These are phyloP conservation scores for Dolichotis patagonum DNA, from an alignment of 2,113 vertebrate species.

Conservation along the genomic window DNA sequence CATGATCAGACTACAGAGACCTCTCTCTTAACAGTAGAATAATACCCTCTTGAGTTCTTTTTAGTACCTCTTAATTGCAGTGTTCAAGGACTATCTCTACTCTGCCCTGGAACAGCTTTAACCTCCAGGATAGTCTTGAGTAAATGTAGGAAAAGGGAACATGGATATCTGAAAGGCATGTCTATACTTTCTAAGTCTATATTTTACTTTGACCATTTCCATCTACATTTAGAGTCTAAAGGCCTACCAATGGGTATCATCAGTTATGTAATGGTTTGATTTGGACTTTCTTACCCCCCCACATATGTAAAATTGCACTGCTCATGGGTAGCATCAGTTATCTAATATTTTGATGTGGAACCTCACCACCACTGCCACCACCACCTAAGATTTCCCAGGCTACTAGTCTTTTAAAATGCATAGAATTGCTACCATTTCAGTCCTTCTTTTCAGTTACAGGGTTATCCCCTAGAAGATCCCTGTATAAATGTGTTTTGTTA, in stretches of 20 bases:
- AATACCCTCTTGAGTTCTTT: background rate
- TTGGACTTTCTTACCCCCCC: background rate
- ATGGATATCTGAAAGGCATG: background rate
- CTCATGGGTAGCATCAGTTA: background rate
- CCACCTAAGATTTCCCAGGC: background rate
- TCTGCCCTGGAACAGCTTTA: background rate
- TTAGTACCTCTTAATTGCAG: background rate
- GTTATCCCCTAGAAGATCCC: background rate
- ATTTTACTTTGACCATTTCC: background rate
- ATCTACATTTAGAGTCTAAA: background rate
- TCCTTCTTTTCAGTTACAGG: background rate
- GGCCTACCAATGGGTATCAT: background rate
- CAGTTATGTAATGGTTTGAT: background rate
- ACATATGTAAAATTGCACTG: background rate
- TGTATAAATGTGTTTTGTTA: background rate
- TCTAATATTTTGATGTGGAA: background rate
- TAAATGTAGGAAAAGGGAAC: background rate
- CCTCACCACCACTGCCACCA: no score
- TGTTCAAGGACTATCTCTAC: background rate
- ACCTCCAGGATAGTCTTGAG: background rate
- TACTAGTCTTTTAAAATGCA: background rate
- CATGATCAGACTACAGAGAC: background rate
- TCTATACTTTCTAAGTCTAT: background rate
- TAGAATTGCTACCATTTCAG: background rate
- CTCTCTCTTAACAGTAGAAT: background rate